Evolutionary conservation across 2,113 vertebrate genomes (phyloP).

Genomic region (Mungos mungo): DNA sequence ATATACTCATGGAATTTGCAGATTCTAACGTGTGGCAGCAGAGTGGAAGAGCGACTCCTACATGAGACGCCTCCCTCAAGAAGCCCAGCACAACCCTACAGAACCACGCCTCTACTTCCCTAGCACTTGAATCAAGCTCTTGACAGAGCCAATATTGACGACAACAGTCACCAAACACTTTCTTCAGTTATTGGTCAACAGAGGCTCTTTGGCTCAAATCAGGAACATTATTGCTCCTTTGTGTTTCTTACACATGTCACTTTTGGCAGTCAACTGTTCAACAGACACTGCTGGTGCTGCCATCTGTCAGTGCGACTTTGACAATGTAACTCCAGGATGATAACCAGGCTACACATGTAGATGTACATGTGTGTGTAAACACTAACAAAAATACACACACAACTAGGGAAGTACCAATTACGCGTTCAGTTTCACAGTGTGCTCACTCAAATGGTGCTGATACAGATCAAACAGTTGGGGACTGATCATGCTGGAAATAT

Average conservation of each 20-base stretch:
- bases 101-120: neutral
- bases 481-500: neutral
- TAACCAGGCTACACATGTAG: neutral
- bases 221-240: slow-evolving; percentile 24
- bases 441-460: neutral
- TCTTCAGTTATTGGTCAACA: slow-evolving; percentile 35
- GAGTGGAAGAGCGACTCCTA: neutral
- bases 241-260: slow-evolving; percentile 38
- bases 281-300: neutral
- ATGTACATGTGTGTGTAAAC: neutral
- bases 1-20: neutral
- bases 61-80: fast-evolving
- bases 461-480: neutral
- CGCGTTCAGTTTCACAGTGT: neutral
- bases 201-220: neutral
- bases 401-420: neutral
- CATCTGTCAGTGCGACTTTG: neutral
- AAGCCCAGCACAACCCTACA: neutral
- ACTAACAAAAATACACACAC: neutral
- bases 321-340: neutral
- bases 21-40: neutral
- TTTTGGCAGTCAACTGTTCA: slow-evolving; percentile 18
- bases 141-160: neutral
- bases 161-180: neutral
- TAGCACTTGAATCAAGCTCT: neutral